A percentile compares a stretch with the other conserved stretches of the same genome.
Evolutionary conservation across 2,113 vertebrate genomes (phyloP).

Genomic region (Pedionomus torquatus): DNA sequence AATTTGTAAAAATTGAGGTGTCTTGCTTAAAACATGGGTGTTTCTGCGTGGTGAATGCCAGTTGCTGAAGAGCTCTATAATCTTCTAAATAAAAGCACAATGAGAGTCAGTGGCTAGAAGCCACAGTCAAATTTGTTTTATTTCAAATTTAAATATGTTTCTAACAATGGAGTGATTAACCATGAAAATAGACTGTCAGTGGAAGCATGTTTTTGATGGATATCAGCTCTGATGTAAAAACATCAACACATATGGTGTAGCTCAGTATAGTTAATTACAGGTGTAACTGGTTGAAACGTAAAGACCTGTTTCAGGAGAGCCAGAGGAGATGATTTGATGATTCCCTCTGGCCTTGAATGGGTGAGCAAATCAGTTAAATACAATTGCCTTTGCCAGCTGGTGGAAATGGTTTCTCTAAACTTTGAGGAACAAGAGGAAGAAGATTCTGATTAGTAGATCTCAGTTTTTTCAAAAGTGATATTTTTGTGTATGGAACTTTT

Average conservation of each 20-base stretch:
- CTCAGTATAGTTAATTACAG: neutral
- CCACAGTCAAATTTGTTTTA: neutral
- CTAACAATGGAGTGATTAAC: neutral
- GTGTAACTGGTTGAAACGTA: neutral
- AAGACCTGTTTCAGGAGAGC: neutral
- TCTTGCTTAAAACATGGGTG: neutral
- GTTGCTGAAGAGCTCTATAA: neutral
- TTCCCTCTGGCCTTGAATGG: neutral
- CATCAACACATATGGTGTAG: neutral
- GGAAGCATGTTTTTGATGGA: neutral
- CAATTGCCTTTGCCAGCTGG: neutral
- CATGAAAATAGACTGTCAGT: neutral
- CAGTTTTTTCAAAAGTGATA: neutral
- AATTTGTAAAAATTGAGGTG: neutral
- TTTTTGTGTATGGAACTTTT: neutral
- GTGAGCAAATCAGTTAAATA: neutral
- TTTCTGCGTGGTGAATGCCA: neutral
- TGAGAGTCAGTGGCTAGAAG: neutral
- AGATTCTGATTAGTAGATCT: neutral
- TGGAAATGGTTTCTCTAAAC: neutral
- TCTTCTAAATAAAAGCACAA: neutral
- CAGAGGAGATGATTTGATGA: neutral
- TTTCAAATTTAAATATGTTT: conserved; percentile 19
- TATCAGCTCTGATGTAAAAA: neutral
- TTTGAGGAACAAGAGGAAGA: neutral